These are phyloP conservation scores for Hyles lineata DNA, from an alignment of 2,888 invertebrate genomes.

Conservation along the genomic window DNA sequence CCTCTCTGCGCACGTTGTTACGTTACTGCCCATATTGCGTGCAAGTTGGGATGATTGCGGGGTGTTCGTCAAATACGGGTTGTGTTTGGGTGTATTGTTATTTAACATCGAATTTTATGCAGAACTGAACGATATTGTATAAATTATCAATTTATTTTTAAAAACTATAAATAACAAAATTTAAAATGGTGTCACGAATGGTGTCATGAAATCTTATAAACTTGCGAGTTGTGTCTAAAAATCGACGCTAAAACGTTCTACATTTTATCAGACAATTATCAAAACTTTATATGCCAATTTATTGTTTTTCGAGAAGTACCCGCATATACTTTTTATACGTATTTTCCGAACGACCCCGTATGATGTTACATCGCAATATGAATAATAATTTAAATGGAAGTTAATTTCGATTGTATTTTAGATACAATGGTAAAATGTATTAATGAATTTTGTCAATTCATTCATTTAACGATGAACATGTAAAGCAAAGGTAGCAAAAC, in stretches of 20 bases:
- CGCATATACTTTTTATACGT: not conserved
- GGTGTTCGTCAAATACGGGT: not conserved
- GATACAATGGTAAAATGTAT: not conserved
- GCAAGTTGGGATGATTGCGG: not conserved
- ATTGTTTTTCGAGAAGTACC: not conserved
- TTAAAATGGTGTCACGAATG: too few relatives aligned
- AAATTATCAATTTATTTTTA: too few relatives aligned
- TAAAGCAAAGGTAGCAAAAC: not conserved
- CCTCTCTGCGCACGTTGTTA: slow-evolving; percentile 59
- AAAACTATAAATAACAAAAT: too few relatives aligned
- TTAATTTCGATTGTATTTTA: not conserved
- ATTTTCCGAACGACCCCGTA: not conserved
- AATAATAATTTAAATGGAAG: not conserved
- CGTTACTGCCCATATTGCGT: slow-evolving; percentile 42
- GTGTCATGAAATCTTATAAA: too few relatives aligned
- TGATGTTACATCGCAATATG: slow-evolving; percentile 4
- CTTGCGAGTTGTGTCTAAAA: too few relatives aligned
- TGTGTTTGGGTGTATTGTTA: not conserved
- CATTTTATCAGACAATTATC: too few relatives aligned
- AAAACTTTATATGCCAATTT: too few relatives aligned
- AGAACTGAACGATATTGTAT: too few relatives aligned
- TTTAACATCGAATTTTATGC: not conserved
- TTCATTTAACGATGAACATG: slow-evolving; percentile 3
- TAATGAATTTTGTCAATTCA: not conserved
- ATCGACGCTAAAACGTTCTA: too few relatives aligned